Evolutionary conservation across 2,888 invertebrate species (phyloP), one percentile per base, ranked within the genome.

Genomic region (Acrocyrtus sp.): DNA sequence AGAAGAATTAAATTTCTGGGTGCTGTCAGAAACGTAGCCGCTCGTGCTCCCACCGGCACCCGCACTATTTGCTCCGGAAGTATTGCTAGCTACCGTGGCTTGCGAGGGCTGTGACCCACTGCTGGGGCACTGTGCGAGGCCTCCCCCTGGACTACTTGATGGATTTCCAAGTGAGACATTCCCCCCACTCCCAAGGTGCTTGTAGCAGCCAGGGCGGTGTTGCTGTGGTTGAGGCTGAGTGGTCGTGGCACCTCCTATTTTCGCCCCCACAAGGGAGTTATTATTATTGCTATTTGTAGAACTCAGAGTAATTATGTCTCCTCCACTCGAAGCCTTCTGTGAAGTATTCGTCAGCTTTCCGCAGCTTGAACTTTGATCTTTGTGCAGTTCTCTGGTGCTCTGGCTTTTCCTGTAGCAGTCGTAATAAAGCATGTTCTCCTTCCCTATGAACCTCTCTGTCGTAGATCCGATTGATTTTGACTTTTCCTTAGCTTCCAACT

Each of bases 181-280:
- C 0, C 67, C 60, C 22, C 57, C 47, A 29, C 22, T 41, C 4
- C 50, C 57, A 48, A 39, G 50, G 10, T 53, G 45, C 19, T 67
- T 56, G 21, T 61, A 69, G 60, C 51, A 70, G 19, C 45, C 41
- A 22, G 60, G 67, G 10, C 43, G 29, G 22, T 56, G 56, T 12
- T 50, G 61, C 10, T 65, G 56, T 19, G 54, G 22, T 24, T 60
- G 61, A 34, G 56, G 58, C 27, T 43, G 86, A 12, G 85, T 85
- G 24, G 87, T 87, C 43, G 88, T 88, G 2, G 88, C 84, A 83
- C 82, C 82, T 69, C 87, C 88, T 1, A 83, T 85, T n/a, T 83
- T 83, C 24, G 82, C 82, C 57, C 83, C 82, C 57, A 84, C 85
- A 72, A 84, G 85, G 22, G 87, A 78, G 68, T 24, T 43, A 19